Base-by-base conservation (phyloP, 2,113 vertebrate genomes). In the Paramormyrops kingsleyae region DNA sequence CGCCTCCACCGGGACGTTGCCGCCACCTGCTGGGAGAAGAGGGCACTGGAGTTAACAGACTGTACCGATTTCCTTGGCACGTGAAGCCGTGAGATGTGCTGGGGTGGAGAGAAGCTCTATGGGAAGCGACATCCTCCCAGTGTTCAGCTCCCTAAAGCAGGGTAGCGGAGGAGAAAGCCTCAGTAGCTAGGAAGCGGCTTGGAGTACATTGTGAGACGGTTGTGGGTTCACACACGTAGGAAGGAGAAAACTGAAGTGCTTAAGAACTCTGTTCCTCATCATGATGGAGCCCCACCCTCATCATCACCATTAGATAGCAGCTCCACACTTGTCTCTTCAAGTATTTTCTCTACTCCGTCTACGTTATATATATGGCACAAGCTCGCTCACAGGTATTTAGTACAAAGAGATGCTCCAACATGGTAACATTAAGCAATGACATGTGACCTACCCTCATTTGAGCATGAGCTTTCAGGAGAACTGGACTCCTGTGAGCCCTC, bases 21-120 rank as follows among this genome's bases (percentile, higher is more conserved):
- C 93, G 94, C 92, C 94, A 92, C 94, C 97, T 98, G 70, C 90
- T 94, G 95, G 89, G 49, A 94, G 92, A n/a, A 91, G 74, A 90
- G 87, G 50, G 88, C 39, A 94, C 89, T 88, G 56, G 7, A 21
- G 35, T 24, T 83, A 7, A 83, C 17, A 24, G 44, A n/a, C 83
- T 39, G 13, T 74, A 77, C 70, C 42, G 4, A 77, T 19, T 77
- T 42, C 35, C 15, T 42, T 77, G 31, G 35, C 74, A 77, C 70
- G 2, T 77, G 31, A 77, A 77, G 27, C 35, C 31, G 10, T 74
- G 31, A 74, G 70, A 39, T 74, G 70, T 74, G 27, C 70, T 77
- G 31, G 6, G 15, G 15, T 39, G 39, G 74, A 80, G 13, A 42
- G 35, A 70, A 27, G 9, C 27, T 31, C 27, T 70, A 13, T 70